phyloP scores from a whole-genome alignment of 2,113 vertebrate species.

The Sylvilagus bachmani region DNA sequence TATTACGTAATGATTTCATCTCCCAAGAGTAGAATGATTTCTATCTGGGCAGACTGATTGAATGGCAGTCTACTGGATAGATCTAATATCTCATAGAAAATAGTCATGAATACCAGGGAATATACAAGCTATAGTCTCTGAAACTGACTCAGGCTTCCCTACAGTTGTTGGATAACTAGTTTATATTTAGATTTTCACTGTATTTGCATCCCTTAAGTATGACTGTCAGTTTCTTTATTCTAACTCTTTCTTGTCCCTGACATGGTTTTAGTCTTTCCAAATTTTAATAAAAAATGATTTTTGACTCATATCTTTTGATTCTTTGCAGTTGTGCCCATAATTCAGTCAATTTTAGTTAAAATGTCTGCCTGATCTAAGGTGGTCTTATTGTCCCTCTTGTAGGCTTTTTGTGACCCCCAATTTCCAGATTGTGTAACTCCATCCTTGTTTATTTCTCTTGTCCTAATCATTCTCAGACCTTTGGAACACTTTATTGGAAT shows the following conservation, averaged over 20 bases:
- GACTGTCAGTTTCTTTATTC: neutral
- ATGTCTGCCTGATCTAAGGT: neutral
- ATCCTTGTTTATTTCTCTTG: neutral
- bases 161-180: neutral
- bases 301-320: neutral
- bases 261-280: neutral
- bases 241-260: neutral
- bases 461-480: neutral
- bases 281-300: constrained; percentile 1
- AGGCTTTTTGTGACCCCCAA: neutral
- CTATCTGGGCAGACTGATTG: neutral
- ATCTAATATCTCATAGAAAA: constrained; percentile 17
- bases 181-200: neutral
- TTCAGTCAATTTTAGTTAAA: neutral
- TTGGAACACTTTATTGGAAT: neutral
- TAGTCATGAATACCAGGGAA: too few species aligned
- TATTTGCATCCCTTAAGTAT: neutral
- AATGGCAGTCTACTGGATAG: neutral
- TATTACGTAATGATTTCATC: neutral
- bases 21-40: neutral
- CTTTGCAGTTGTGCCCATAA: neutral
- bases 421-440: neutral
- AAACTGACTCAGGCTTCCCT: neutral
- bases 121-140: neutral
- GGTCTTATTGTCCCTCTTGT: neutral